A percentile compares a stretch with the other conserved stretches of the same genome.
These are phyloP conservation scores for Polypedilum vanderplanki DNA, from an alignment of 1,140 invertebrate genomes.

Conservation along the genomic window DNA sequence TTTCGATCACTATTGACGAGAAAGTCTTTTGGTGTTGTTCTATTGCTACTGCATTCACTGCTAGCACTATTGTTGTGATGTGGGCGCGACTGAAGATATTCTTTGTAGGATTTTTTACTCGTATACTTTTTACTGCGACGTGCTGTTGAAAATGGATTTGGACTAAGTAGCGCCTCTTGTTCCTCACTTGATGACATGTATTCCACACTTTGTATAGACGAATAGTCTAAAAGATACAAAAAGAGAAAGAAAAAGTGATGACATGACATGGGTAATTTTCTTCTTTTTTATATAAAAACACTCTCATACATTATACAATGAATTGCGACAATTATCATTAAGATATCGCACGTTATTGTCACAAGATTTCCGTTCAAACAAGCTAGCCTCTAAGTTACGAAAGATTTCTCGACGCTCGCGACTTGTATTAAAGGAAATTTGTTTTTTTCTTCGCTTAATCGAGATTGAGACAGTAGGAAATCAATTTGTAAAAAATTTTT, in stretches of 20 bases:
- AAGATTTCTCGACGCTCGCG: too few relatives aligned
- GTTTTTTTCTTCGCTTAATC: too few relatives aligned
- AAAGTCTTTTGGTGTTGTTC: background rate
- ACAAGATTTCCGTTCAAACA: too few relatives aligned
- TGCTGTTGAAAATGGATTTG: slow-evolving; percentile 38
- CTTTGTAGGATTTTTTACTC: slow-evolving; percentile 41
- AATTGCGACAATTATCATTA: too few relatives aligned
- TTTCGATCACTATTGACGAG: background rate
- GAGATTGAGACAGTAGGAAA: too few relatives aligned
- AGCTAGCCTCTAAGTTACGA: too few relatives aligned
- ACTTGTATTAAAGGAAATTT: too few relatives aligned
- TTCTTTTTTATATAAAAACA: background rate
- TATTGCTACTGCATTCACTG: background rate
- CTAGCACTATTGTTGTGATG: background rate
- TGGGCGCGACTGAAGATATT: slow-evolving; percentile 40
- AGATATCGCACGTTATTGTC: too few relatives aligned
- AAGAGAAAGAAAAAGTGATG: background rate
- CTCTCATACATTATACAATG: too few relatives aligned
- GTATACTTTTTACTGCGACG: slow-evolving; percentile 42
- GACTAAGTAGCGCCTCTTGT: slow-evolving; percentile 13
- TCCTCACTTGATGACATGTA: slow-evolving; percentile 35
- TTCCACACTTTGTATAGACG: slow-evolving; percentile 31
- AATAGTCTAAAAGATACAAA: background rate
- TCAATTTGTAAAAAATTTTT: too few relatives aligned
- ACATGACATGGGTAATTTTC: background rate